Conservation (phyloP, 2,113 vertebrate genomes). For the Protobothrops flavoviridis region DNA sequence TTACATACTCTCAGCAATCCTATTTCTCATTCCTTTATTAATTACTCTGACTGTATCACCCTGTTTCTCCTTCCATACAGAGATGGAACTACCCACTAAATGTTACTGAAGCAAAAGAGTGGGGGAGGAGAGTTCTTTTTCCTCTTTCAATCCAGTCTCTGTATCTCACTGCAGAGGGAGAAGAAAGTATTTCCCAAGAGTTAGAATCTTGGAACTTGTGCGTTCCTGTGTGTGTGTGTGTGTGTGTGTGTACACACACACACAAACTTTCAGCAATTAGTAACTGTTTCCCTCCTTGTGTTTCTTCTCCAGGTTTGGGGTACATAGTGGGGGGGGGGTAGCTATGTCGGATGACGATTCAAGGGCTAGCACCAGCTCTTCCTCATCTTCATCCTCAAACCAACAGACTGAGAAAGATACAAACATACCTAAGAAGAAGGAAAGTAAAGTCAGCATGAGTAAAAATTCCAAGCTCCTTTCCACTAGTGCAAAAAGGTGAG, state of each 20-base stretch:
- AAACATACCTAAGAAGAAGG: constrained; percentile 86
- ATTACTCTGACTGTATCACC: not conserved
- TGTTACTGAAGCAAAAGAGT: constrained; percentile 21
- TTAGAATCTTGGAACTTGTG: not conserved
- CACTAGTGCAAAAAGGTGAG: constrained; percentile 95
- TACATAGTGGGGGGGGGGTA: constrained; percentile 81
- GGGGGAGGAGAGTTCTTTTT: constrained; percentile 1
- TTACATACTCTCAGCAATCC: constrained; percentile 48
- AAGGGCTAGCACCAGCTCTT: constrained; percentile 94
- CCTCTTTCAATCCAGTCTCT: not conserved
- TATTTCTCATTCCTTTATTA: constrained; percentile 26
- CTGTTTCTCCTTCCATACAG: not conserved
- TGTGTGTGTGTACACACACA: too few species aligned
- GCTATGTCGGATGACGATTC: constrained; percentile 99
- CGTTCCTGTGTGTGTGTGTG: too few species aligned
- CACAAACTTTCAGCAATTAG: too few species aligned
- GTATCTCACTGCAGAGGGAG: not conserved
- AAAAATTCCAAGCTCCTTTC: constrained; percentile 96
- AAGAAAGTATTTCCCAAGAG: constrained; percentile 40
- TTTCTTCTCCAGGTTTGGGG: constrained; percentile 73
- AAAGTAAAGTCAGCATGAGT: constrained; percentile 96
- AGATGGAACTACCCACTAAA: constrained; percentile 41
- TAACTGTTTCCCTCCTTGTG: constrained; percentile 66
- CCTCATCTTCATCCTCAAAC: constrained; percentile 86
- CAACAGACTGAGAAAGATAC: constrained; percentile 82